phyloP scores from a whole-genome alignment of 2,113 vertebrate genomes.

The Gnathonemus echidnorhynchus region DNA sequence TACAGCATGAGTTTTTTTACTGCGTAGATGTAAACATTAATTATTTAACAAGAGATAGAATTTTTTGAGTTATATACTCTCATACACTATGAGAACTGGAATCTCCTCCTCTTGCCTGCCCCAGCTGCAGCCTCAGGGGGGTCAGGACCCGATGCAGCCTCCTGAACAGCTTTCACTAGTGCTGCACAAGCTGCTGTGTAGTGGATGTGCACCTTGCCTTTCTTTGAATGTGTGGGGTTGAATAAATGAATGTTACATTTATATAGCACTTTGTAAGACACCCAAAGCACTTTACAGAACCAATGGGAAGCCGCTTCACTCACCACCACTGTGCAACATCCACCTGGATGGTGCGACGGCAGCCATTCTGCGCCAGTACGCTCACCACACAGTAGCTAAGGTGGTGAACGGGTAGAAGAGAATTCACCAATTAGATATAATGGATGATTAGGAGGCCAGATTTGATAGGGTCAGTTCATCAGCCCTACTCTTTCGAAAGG shows the following conservation, averaged over 20 bases:
- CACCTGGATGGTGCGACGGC: not conserved
- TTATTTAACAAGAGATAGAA: not conserved
- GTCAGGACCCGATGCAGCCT: not conserved
- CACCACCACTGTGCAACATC: not conserved
- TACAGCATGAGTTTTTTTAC: not conserved
- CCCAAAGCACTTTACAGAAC: not conserved
- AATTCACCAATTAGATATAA: not conserved
- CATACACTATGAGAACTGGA: not conserved
- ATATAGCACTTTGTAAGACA: no score
- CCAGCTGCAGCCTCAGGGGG: not conserved
- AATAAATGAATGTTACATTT: not conserved
- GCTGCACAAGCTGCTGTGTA: not conserved
- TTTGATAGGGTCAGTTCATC: no score
- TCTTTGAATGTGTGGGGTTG: not conserved
- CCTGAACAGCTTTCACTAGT: not conserved
- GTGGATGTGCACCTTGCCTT: not conserved
- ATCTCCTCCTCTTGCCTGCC: not conserved
- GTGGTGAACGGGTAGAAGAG: not conserved
- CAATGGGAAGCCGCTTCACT: not conserved
- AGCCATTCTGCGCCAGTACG: not conserved
- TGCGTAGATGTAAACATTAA: not conserved
- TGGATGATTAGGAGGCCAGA: no score
- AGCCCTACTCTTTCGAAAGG: no score
- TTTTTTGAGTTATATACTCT: not conserved
- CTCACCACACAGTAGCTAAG: not conserved